Evolutionary conservation across 2,797 vertebrate species (phyloP).

Genomic region (Avahi laniger): DNA sequence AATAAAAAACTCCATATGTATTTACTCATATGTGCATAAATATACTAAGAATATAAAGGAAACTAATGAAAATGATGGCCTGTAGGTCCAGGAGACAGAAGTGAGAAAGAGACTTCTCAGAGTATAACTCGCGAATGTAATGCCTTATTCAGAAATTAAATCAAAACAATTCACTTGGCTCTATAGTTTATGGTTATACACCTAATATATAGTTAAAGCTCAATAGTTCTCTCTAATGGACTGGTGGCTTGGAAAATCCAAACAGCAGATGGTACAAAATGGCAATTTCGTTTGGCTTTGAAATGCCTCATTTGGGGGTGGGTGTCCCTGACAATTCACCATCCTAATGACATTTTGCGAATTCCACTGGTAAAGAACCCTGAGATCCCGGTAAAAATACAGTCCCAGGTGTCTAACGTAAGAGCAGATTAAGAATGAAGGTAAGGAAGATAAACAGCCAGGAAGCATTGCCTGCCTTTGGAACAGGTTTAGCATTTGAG

Average conservation of each 20-base stretch:
- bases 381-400: neutral
- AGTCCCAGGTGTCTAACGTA: neutral
- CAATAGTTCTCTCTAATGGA: neutral
- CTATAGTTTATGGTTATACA: neutral
- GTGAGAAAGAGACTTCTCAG: neutral
- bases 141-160: neutral
- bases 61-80: neutral
- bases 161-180: neutral
- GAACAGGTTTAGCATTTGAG: neutral
- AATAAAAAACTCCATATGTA: neutral
- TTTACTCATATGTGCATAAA: neutral
- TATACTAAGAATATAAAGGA: neutral
- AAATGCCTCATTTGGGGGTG: neutral
- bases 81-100: neutral
- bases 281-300: slow-evolving; percentile 15
- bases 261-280: slow-evolving; percentile 20
- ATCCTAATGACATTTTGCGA: neutral
- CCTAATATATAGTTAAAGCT: neutral
- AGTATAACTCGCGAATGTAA: neutral
- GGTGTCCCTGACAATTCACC: neutral
- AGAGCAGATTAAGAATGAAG: neutral
- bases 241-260: neutral
- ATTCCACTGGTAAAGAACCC: neutral
- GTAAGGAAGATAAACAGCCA: neutral
- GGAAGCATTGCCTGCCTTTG: neutral